These are phyloP conservation scores for Drosophila rellima DNA, from an alignment of 2,888 invertebrate genomes.

Conservation along the genomic window DNA sequence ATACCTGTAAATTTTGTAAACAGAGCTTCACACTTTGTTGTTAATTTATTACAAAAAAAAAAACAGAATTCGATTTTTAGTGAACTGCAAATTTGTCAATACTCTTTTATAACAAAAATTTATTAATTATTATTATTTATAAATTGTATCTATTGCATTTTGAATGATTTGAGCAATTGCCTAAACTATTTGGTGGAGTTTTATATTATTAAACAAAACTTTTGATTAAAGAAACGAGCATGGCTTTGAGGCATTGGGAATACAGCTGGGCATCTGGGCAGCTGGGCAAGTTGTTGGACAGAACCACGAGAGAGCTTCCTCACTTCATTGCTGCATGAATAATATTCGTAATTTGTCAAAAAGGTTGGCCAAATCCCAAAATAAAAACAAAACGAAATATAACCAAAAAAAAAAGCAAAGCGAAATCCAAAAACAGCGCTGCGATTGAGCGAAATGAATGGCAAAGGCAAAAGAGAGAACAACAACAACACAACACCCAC, in stretches of 20 bases:
- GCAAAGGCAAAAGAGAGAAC: slow-evolving; percentile 38
- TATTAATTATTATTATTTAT: neutral
- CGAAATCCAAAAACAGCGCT: slow-evolving; percentile 71
- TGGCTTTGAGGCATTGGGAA: slow-evolving; percentile 29
- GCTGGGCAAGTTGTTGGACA: slow-evolving; percentile 49
- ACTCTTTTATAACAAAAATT: neutral
- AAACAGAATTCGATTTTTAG: neutral
- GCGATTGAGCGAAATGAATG: slow-evolving; percentile 75
- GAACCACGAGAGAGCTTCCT: slow-evolving; percentile 70
- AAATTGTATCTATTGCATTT: neutral
- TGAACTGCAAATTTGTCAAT: neutral
- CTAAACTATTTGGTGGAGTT: slow-evolving; percentile 26
- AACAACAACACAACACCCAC: slow-evolving; percentile 45
- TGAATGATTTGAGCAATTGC: neutral
- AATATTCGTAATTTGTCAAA: slow-evolving; percentile 83
- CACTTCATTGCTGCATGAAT: slow-evolving; percentile 83
- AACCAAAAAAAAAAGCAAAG: slow-evolving; percentile 28
- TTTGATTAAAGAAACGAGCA: slow-evolving; percentile 33
- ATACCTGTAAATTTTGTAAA: neutral
- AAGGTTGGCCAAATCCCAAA: slow-evolving; percentile 80
- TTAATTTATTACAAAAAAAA: neutral
- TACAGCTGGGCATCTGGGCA: slow-evolving; percentile 42
- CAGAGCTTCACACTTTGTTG: neutral
- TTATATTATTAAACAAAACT: slow-evolving; percentile 10
- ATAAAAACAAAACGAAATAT: slow-evolving; percentile 43